phyloP scores from a whole-genome alignment of 2,113 vertebrate species.

The Colaptes auratus region DNA sequence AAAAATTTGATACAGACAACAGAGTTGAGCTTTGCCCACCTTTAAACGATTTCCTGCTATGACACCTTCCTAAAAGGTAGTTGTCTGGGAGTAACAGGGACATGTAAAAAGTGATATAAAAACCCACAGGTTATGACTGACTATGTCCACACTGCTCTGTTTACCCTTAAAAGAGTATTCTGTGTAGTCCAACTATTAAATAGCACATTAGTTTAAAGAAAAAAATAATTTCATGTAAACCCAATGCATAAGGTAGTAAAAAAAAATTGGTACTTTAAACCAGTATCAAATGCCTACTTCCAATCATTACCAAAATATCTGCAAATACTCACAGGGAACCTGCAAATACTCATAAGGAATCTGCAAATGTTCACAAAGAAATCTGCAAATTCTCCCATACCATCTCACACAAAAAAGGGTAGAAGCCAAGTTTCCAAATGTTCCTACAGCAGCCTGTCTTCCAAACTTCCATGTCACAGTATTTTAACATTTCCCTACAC shows the following conservation, averaged over 20 bases:
- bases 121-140: not conserved
- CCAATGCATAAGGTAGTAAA: not conserved
- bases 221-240: not conserved
- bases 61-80: not conserved
- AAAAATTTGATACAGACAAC: not conserved
- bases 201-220: conserved; percentile 14
- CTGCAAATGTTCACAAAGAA: conserved; percentile 69
- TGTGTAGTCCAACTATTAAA: conserved; percentile 21
- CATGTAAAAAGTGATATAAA: not conserved
- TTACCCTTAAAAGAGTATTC: conserved; percentile 1
- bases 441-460: conserved; percentile 1
- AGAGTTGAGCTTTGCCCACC: not conserved
- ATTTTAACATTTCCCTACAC: conserved; percentile 21
- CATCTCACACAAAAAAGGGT: not conserved
- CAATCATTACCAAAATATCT: conserved; percentile 57
- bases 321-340: conserved; percentile 67
- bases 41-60: conserved; percentile 5
- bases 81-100: not conserved
- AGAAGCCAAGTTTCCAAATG: not conserved
- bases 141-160: not conserved
- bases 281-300: not conserved
- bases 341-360: conserved; percentile 33
- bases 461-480: conserved; percentile 4
- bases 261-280: not conserved
- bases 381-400: conserved; percentile 48